Percentiles rank a stretch among this genome's conserved stretches.
Evolutionary conservation across 2,888 invertebrate species (phyloP).

Genomic region (Loripinus fragilis): DNA sequence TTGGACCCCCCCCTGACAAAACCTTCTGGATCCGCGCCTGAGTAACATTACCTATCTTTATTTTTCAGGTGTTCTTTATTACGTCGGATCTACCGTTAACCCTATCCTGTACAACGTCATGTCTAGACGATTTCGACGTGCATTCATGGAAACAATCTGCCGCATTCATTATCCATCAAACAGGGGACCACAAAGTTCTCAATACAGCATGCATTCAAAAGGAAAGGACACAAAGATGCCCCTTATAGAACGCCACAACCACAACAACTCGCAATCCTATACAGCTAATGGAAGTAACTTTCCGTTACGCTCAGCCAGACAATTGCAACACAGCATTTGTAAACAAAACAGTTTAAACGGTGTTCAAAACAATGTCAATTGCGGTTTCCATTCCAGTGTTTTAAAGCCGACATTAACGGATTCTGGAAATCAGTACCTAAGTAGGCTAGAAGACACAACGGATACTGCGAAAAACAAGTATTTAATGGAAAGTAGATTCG

Average conservation of each 20-base stretch:
- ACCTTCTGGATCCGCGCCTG: neutral
- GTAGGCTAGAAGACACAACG: no score
- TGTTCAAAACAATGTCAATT: no score
- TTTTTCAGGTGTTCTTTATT: constrained; percentile 91
- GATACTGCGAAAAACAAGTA: no score
- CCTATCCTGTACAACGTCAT: constrained; percentile 96
- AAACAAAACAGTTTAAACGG: no score
- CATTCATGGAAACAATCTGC: constrained; percentile 88
- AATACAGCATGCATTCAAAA: neutral
- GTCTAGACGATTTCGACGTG: constrained; percentile 97
- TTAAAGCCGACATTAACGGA: no score
- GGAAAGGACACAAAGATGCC: neutral
- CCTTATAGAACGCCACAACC: neutral
- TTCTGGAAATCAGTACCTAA: no score
- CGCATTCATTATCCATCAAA: neutral
- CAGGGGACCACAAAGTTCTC: neutral
- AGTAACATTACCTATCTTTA: neutral
- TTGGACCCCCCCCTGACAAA: no score
- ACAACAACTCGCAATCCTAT: neutral
- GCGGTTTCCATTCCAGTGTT: no score
- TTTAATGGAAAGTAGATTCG: no score
- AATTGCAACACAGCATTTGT: no score
- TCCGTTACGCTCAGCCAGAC: no score
- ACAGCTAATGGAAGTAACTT: neutral
- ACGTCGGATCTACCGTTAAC: constrained; percentile 95